Evolutionary conservation across 1,140 invertebrate species (phyloP).

Genomic region (Lordiphosa stackelbergi): DNA sequence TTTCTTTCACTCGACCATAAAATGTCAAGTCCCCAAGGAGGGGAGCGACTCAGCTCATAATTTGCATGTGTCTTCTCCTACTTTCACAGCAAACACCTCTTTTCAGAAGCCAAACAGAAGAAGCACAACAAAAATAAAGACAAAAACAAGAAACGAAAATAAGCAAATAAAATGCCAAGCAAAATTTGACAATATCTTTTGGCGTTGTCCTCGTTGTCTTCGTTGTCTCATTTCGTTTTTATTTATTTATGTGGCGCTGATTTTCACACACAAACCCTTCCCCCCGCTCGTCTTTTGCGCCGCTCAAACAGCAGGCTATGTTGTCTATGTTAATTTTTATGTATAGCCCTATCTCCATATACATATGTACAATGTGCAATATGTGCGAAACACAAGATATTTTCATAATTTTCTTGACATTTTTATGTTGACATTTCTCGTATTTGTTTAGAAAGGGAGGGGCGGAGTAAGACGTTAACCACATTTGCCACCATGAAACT

Average conservation of each 20-base stretch:
- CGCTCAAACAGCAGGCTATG: slow-evolving; percentile 3
- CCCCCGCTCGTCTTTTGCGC: background rate
- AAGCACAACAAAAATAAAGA: slow-evolving; percentile 18
- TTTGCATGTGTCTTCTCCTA: slow-evolving; percentile 1
- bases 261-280: slow-evolving; percentile 2
- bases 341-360: slow-evolving; percentile 26
- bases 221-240: slow-evolving; percentile 29
- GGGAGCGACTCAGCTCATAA: slow-evolving; percentile 1
- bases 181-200: slow-evolving; percentile 50
- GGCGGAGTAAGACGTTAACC: slow-evolving; percentile 11
- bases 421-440: slow-evolving; percentile 9
- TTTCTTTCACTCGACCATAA: slow-evolving; percentile 10
- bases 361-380: background rate
- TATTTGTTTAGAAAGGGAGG: slow-evolving; percentile 21
- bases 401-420: slow-evolving; percentile 12
- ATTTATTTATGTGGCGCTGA: slow-evolving; percentile 28
- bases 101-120: background rate
- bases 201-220: slow-evolving; percentile 4
- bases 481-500: background rate
- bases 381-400: background rate
- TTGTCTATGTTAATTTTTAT: slow-evolving; percentile 53
- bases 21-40: slow-evolving; percentile 1
- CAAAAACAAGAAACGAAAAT: slow-evolving; percentile 14
- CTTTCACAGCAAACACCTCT: slow-evolving; percentile 2
- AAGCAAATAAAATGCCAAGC: slow-evolving; percentile 34